Evolutionary conservation across 2,797 vertebrate species (phyloP).

Genomic region (Gymnodraco acuticeps): DNA sequence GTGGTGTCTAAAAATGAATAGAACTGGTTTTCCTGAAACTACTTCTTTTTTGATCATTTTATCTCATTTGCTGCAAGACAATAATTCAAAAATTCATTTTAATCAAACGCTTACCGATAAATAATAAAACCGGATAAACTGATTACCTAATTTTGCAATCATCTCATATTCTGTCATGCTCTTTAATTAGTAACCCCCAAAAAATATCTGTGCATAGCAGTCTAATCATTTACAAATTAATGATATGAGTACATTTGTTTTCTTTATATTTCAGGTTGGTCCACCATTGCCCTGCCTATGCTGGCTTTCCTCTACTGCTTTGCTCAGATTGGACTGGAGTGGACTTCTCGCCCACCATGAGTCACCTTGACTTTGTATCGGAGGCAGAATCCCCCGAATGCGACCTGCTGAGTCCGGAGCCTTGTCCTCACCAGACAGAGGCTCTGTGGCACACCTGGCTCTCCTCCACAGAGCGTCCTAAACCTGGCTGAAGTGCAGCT

Average conservation of each 20-base stretch:
- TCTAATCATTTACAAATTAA: background rate
- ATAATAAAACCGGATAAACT: too few relatives aligned
- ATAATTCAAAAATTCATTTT: too few relatives aligned
- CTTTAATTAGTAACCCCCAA: background rate
- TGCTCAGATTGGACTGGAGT: slow-evolving; percentile 84
- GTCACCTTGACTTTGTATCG: slow-evolving; percentile 67
- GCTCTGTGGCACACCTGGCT: slow-evolving; percentile 45
- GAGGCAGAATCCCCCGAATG: slow-evolving; percentile 40
- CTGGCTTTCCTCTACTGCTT: slow-evolving; percentile 87
- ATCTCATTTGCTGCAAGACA: too few relatives aligned
- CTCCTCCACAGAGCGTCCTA: slow-evolving; percentile 44
- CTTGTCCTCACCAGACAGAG: slow-evolving; percentile 34
- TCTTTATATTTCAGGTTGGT: slow-evolving; percentile 78
- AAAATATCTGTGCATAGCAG: background rate
- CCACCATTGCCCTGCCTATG: slow-evolving; percentile 73
- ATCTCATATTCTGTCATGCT: too few relatives aligned
- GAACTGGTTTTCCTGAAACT: too few relatives aligned
- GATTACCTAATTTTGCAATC: too few relatives aligned
- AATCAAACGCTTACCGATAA: too few relatives aligned
- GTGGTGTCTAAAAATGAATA: too few relatives aligned
- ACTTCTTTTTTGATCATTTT: too few relatives aligned
- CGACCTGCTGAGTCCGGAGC: slow-evolving; percentile 49
- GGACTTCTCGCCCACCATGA: slow-evolving; percentile 71
- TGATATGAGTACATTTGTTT: background rate
- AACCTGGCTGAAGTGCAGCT: slow-evolving; percentile 44